phyloP scores from a whole-genome alignment of 2,113 vertebrate species.

The Cyphotilapia sp. region DNA sequence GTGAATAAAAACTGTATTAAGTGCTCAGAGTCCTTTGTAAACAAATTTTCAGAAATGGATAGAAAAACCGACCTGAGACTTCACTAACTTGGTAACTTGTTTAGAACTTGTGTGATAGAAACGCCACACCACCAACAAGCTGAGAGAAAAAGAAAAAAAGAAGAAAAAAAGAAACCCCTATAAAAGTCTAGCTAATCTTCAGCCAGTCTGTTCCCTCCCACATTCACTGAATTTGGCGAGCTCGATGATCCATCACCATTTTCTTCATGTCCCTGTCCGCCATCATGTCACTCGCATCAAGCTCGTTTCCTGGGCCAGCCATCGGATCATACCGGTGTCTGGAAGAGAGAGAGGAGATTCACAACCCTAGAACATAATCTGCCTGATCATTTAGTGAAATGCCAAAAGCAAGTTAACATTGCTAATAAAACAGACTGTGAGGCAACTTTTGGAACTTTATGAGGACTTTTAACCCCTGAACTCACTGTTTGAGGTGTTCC shows the following conservation, averaged over 20 bases:
- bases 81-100: background rate
- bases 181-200: background rate
- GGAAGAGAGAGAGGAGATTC: background rate
- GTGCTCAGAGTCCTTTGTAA: background rate
- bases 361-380: background rate
- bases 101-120: fast-evolving
- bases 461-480: background rate
- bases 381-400: background rate
- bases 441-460: background rate
- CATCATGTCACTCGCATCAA: background rate
- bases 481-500: slow-evolving; percentile 43
- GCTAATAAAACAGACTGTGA: background rate
- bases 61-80: fast-evolving
- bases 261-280: slow-evolving; percentile 32
- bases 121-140: fast-evolving
- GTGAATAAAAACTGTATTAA: background rate
- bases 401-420: background rate
- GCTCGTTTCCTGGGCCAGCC: background rate
- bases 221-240: slow-evolving; percentile 26
- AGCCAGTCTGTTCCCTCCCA: background rate
- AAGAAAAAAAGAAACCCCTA: background rate
- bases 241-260: slow-evolving; percentile 22
- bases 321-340: slow-evolving; percentile 24
- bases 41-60: background rate
- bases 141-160: background rate